These are phyloP conservation scores for Pogona vitticeps DNA, from an alignment of 2,113 vertebrate genomes.

Conservation along the genomic window DNA sequence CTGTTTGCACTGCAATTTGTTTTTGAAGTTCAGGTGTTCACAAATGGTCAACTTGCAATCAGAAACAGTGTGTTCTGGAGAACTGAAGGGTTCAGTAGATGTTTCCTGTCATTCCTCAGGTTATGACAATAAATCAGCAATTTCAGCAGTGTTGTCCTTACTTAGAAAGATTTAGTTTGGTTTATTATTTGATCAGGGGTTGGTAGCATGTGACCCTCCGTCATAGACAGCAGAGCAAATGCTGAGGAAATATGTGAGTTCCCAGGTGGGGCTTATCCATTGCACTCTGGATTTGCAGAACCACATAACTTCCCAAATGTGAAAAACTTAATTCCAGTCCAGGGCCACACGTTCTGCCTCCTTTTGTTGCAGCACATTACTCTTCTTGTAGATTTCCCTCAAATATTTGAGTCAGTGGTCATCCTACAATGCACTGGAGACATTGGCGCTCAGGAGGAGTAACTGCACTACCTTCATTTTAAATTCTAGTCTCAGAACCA, in stretches of 20 bases:
- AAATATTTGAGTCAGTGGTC: not conserved
- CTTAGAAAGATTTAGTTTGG: not conserved
- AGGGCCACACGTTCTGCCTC: not conserved
- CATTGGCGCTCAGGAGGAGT: not conserved
- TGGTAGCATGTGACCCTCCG: not conserved
- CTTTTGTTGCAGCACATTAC: not conserved
- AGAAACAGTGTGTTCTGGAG: not conserved
- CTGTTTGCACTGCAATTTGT: not conserved
- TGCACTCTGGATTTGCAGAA: too few species aligned
- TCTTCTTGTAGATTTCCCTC: not conserved
- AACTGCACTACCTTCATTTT: not conserved
- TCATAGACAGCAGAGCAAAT: not conserved
- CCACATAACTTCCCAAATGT: too few species aligned
- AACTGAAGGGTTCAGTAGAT: not conserved
- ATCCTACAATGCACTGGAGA: not conserved
- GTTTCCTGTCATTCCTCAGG: not conserved
- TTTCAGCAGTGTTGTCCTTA: not conserved
- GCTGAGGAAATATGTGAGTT: not conserved
- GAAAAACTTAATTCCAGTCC: too few species aligned
- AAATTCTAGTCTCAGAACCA: not conserved
- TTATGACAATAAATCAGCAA: not conserved
- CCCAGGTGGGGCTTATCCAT: too few species aligned
- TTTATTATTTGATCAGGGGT: too few species aligned
- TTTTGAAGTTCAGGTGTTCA: not conserved
- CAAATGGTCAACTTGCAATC: not conserved